Conservation (phyloP, 2,797 vertebrate species). For the Notamacropus eugenii region DNA sequence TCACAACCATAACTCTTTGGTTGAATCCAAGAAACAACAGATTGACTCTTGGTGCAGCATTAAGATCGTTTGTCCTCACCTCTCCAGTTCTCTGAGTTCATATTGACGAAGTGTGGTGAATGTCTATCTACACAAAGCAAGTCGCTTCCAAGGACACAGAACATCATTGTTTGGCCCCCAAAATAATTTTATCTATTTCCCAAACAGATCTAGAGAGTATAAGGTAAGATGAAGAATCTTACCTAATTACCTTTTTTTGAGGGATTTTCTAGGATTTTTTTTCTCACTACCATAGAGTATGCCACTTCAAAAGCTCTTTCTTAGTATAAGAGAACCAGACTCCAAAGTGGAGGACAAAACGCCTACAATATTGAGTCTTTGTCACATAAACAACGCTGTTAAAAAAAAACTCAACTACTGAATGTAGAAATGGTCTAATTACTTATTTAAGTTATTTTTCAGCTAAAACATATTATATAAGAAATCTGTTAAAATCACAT, state of each 20-base stretch:
- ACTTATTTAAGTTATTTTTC: neutral
- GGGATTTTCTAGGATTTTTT: neutral
- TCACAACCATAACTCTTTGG: neutral
- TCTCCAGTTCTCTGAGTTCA: neutral
- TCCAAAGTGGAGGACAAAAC: neutral
- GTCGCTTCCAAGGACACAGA: neutral
- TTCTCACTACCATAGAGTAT: neutral
- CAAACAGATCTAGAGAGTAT: neutral
- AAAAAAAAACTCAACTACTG: conserved; percentile 7
- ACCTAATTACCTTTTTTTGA: neutral
- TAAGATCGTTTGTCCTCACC: neutral
- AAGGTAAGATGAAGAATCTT: neutral
- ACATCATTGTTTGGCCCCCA: neutral
- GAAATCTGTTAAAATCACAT: neutral
- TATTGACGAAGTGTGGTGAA: neutral
- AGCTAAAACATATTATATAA: neutral
- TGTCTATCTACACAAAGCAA: neutral
- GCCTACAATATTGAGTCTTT: conserved; percentile 5
- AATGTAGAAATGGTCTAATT: neutral
- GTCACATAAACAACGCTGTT: conserved; percentile 16
- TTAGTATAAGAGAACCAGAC: conserved; percentile 1
- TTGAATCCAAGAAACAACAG: neutral
- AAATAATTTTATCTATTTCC: neutral
- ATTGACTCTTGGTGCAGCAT: neutral
- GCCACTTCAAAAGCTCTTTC: neutral